These are phyloP conservation scores for Gymnodraco acuticeps DNA, from an alignment of 2,797 vertebrate genomes.

Conservation along the genomic window DNA sequence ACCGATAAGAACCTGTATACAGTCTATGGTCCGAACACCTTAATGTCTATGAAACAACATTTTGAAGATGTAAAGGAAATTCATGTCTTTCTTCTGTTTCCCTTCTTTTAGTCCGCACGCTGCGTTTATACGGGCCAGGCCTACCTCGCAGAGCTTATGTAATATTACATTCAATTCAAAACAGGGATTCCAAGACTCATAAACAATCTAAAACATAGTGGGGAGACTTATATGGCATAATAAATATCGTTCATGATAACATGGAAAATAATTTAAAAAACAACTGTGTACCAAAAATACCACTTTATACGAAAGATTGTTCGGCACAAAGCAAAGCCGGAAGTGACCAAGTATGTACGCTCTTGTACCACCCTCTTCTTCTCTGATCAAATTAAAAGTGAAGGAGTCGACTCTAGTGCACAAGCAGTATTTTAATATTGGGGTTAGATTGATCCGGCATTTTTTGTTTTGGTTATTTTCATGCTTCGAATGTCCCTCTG, in stretches of 20 bases:
- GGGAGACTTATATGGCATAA: not conserved
- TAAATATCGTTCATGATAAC: not conserved
- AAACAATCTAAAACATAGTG: rapidly evolving
- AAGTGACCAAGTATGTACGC: rapidly evolving
- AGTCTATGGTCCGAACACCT: no score
- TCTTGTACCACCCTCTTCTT: slow-evolving; percentile 20
- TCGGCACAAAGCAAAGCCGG: not conserved
- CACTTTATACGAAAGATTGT: not conserved
- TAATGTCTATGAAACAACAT: not conserved
- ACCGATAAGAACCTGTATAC: no score
- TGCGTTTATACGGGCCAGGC: no score
- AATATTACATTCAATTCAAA: not conserved
- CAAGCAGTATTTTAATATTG: no score
- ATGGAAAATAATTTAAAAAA: not conserved
- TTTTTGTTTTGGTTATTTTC: no score
- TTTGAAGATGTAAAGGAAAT: not conserved
- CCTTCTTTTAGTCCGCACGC: not conserved
- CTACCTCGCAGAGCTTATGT: no score
- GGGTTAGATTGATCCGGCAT: no score
- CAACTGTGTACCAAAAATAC: not conserved
- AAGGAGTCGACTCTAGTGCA: not conserved
- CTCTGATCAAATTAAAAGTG: slow-evolving; percentile 7
- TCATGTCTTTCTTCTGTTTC: not conserved
- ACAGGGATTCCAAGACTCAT: not conserved
- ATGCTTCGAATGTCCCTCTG: no score